Percentiles rank a stretch among this genome's conserved stretches.
Evolutionary conservation across 2,797 vertebrate species (phyloP).

Genomic region (Sparidentex hasta): DNA sequence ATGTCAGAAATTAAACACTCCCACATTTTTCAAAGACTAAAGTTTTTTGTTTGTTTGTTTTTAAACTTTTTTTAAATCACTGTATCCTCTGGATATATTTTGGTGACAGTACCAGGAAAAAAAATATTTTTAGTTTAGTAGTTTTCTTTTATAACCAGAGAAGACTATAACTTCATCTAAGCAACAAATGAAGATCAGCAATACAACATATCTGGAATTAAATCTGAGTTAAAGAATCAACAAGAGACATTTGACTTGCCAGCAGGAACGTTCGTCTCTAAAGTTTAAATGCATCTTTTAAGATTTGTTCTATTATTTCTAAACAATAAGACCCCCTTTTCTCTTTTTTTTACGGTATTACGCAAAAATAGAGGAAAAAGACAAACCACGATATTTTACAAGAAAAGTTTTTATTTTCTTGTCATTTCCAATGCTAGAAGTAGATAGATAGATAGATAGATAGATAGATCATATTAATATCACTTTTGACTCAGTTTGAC

Average conservation of each 20-base stretch:
- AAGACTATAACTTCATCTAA: neutral
- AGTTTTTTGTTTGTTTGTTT: neutral
- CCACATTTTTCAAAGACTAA: constrained; percentile 22
- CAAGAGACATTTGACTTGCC: neutral
- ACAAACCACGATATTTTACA: no score
- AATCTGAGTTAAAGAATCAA: neutral
- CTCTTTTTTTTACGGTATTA: no score
- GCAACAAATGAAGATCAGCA: neutral
- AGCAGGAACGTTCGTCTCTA: neutral
- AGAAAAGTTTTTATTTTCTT: neutral
- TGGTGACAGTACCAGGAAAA: neutral
- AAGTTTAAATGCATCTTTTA: neutral
- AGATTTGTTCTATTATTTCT: accelerated
- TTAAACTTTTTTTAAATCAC: neutral
- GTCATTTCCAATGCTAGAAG: neutral
- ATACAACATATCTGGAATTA: neutral
- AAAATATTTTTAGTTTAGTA: neutral
- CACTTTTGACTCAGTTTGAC: neutral
- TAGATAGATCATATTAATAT: no score
- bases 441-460: no score
- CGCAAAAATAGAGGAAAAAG: no score
- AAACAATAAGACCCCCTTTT: neutral
- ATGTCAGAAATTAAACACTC: constrained; percentile 1
- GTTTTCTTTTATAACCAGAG: neutral
- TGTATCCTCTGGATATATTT: neutral